Evolutionary conservation across 2,113 vertebrate genomes (phyloP).

Genomic region (Lasiurus borealis): DNA sequence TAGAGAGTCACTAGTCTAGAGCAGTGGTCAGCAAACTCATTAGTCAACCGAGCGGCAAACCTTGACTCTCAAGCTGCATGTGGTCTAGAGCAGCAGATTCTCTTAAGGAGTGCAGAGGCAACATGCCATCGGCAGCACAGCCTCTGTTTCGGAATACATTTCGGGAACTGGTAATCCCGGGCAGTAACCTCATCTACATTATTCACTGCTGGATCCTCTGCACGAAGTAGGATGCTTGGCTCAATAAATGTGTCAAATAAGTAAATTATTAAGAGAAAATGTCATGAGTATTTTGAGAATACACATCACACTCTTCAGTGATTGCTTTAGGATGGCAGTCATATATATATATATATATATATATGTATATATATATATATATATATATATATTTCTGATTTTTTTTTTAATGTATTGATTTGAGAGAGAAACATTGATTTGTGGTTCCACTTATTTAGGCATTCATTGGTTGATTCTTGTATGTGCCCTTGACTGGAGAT

Average conservation of each 20-base stretch:
- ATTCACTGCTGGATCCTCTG: background rate
- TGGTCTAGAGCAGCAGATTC: background rate
- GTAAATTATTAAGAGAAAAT: constrained; percentile 17
- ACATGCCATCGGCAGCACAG: background rate
- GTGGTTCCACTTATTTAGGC: background rate
- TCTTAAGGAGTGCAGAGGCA: background rate
- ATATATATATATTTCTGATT: background rate
- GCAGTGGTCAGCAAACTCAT: background rate
- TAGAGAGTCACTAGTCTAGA: background rate
- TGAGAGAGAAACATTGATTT: background rate
- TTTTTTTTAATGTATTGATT: background rate
- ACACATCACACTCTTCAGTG: background rate
- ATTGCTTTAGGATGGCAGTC: background rate
- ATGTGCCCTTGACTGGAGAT: background rate
- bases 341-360: too few relatives aligned
- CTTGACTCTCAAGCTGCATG: too few relatives aligned
- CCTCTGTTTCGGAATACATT: background rate
- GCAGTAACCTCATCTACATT: background rate
- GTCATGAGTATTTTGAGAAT: background rate
- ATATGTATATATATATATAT: too few relatives aligned
- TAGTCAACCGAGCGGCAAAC: too few relatives aligned
- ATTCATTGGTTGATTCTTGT: background rate
- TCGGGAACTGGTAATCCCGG: background rate
- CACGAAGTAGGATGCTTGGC: background rate
- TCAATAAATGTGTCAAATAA: constrained; percentile 7